These are phyloP conservation scores for Pinna nobilis DNA, from an alignment of 1,140 invertebrate genomes.

Conservation along the genomic window DNA sequence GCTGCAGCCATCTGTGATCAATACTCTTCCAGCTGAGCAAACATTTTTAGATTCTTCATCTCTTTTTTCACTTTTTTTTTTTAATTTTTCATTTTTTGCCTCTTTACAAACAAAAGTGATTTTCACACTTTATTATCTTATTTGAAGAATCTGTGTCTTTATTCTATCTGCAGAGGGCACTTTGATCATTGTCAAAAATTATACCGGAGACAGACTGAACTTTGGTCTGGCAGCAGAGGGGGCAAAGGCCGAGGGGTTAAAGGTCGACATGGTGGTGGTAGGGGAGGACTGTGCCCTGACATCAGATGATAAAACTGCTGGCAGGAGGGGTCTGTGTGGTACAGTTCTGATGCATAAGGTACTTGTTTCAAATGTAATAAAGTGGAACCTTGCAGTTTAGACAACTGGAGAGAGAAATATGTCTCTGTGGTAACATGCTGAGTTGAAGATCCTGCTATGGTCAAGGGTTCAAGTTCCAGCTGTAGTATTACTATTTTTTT, in stretches of 20 bases:
- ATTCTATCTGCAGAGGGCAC: slow-evolving; percentile 79
- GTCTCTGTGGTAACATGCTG: too few relatives aligned
- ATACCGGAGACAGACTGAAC: slow-evolving; percentile 91
- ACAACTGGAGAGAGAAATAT: too few relatives aligned
- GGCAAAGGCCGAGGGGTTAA: slow-evolving; percentile 80
- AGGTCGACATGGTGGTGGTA: slow-evolving; percentile 82
- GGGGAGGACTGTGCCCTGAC: slow-evolving; percentile 84
- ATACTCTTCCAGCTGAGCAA: too few relatives aligned
- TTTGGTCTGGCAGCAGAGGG: slow-evolving; percentile 89
- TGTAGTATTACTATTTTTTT: too few relatives aligned
- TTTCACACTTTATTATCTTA: too few relatives aligned
- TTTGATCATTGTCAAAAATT: slow-evolving; percentile 87
- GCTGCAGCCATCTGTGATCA: too few relatives aligned
- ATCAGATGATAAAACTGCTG: slow-evolving; percentile 76
- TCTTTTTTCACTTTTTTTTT: not conserved
- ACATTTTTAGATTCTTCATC: not conserved
- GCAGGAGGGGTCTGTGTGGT: slow-evolving; percentile 86
- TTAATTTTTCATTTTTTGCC: too few relatives aligned
- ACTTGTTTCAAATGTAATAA: not conserved
- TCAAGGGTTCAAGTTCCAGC: too few relatives aligned
- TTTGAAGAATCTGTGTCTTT: not conserved
- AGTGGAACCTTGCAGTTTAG: too few relatives aligned
- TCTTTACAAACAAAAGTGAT: not conserved
- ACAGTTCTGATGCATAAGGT: slow-evolving; percentile 85
- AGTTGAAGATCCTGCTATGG: too few relatives aligned